phyloP scores from a whole-genome alignment of 2,888 invertebrate species.

The Seira sanloemensis region DNA sequence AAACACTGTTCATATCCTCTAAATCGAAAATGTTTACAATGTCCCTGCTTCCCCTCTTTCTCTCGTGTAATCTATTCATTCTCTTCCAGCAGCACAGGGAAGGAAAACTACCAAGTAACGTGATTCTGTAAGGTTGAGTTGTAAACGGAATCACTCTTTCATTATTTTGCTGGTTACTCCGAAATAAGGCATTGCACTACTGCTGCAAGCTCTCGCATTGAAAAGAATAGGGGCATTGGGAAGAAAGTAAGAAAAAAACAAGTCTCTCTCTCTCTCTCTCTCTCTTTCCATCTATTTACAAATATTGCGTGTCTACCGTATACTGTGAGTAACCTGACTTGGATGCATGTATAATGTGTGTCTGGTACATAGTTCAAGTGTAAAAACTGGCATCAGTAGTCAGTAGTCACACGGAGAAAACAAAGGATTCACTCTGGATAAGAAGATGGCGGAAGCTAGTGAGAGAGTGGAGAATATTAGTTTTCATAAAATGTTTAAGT shows the following conservation, averaged over 20 bases:
- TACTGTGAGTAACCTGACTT: no score
- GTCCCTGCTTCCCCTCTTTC: constrained; percentile 16
- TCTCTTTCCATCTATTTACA: constrained; percentile 10
- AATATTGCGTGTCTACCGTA: constrained; percentile 3
- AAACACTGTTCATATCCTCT: not conserved
- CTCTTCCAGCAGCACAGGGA: not conserved
- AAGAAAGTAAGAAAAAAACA: not conserved
- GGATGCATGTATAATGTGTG: not conserved
- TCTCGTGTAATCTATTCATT: not conserved
- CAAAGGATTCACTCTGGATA: constrained; percentile 67
- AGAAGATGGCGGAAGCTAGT: constrained; percentile 71
- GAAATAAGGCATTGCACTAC: not conserved
- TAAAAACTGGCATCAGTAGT: not conserved
- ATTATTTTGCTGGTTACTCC: constrained; percentile 10
- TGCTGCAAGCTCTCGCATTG: not conserved
- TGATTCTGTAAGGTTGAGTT: not conserved
- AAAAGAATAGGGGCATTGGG: not conserved
- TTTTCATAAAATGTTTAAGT: constrained; percentile 5
- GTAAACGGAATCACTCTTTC: constrained; percentile 6
- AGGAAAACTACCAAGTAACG: not conserved
- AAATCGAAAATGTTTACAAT: not conserved
- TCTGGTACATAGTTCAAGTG: not conserved
- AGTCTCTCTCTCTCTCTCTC: not conserved
- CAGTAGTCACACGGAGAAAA: constrained; percentile 47
- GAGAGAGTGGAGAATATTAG: constrained; percentile 6